These are phyloP conservation scores for Odobenus rosmarus DNA, from an alignment of 2,113 vertebrate genomes.

Conservation along the genomic window DNA sequence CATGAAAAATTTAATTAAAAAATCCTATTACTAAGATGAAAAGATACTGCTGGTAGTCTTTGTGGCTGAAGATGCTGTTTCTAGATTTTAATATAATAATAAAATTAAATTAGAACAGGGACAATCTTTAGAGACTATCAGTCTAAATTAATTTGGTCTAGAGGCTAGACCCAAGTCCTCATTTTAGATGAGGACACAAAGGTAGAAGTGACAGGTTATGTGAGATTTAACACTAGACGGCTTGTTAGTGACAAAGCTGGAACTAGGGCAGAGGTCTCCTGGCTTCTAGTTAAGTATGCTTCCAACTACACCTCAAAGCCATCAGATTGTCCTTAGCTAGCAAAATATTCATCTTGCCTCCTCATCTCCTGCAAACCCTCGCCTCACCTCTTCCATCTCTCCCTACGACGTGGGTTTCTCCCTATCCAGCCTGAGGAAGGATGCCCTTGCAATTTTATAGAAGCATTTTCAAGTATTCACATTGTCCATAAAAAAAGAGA, in stretches of 20 bases:
- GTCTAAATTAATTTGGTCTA: not conserved
- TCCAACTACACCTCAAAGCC: not conserved
- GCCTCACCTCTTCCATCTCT: not conserved
- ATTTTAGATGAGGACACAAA: not conserved
- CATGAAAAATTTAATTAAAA: conserved; percentile 47
- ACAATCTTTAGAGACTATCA: not conserved
- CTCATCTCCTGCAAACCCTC: not conserved
- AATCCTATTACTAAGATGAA: not conserved
- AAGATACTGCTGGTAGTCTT: not conserved
- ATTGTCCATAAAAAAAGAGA: not conserved
- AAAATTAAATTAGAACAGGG: not conserved
- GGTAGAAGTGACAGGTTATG: not conserved
- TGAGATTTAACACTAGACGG: not conserved
- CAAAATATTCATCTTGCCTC: not conserved
- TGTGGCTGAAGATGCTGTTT: not conserved
- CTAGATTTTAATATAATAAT: conserved; percentile 34
- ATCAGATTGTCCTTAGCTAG: not conserved
- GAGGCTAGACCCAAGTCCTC: not conserved
- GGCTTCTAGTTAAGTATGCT: not conserved
- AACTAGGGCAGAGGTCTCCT: not conserved
- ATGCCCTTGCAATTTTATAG: not conserved
- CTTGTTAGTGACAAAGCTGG: not conserved
- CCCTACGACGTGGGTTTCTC: not conserved
- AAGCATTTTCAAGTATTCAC: not conserved
- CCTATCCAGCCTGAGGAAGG: not conserved